Base-by-base conservation (phyloP, 2,888 invertebrate species). In the Philhelius pedissequus region DNA sequence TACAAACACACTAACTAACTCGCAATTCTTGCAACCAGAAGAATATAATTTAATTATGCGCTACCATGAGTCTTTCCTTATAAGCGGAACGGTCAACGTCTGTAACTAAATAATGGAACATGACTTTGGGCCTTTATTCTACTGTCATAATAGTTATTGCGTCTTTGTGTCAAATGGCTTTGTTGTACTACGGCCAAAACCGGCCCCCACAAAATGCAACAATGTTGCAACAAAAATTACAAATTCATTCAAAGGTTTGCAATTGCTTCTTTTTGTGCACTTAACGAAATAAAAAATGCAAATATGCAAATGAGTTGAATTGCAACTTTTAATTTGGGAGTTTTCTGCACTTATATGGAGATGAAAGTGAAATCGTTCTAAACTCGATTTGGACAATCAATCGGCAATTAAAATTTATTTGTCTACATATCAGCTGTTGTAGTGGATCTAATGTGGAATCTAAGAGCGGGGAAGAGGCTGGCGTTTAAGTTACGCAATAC, bases 61-160 rank as follows among this genome's bases (percentile, higher is more conserved):
- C 45, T n/a, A n/a, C n/a, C n/a, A 40, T 40, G 43, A 60, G 52
- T 15, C 9, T 56, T 62, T 69, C 4, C 4, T 74, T 73, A 54
- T 73, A 40, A 77, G 68, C 69, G 69, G 69, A 77, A 69, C 73
- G 77, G 62, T 62, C 60, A 68, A 73, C 76, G 52, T 38, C 60
- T 48, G 32, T 32, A 27, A 45, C 20, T 9, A 22, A 35, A 32
- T 76, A 66, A 25, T 56, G 62, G 18, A 64, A 69, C 54, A 64
- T 25, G 52, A 30, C 20, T 35, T 73, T 68, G 38, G 45, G 40
- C 50, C 54, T 60, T 66, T 20, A 43, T 71, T 66, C 58, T 50
- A 58, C 35, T 50, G 62, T 50, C 50, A 38, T 48, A 40, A 27
- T 71, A 60, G 45, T 54, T 62, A 43, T 45, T 54, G 40, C 27